phyloP scores from a whole-genome alignment of 2,113 vertebrate genomes.

The Caracal caracal region DNA sequence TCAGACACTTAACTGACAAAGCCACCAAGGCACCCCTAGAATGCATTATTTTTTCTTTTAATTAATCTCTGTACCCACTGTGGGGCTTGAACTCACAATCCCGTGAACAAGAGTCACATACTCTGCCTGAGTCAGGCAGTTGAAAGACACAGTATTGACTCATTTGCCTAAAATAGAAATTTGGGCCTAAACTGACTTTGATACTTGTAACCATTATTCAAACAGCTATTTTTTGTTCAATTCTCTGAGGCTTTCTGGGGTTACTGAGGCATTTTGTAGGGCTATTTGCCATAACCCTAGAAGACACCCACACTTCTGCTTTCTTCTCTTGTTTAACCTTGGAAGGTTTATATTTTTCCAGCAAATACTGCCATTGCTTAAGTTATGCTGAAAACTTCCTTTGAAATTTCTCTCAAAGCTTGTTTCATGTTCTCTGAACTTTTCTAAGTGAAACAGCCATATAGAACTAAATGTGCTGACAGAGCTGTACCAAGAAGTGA shows the following conservation, averaged over 20 bases:
- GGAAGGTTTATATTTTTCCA: background rate
- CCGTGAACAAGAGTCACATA: too few relatives aligned
- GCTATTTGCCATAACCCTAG: background rate
- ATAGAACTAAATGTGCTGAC: background rate
- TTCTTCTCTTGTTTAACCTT: background rate
- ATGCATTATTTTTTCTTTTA: too few relatives aligned
- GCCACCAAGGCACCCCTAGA: too few relatives aligned
- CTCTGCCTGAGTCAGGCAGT: too few relatives aligned
- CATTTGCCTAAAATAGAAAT: background rate
- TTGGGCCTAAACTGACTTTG: background rate
- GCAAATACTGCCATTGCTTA: background rate
- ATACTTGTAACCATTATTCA: constrained; percentile 21
- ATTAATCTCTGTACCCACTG: too few relatives aligned
- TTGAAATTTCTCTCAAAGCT: background rate
- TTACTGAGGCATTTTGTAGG: background rate
- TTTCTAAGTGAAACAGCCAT: background rate
- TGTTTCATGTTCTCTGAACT: background rate
- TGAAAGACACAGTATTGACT: background rate
- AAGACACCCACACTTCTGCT: background rate
- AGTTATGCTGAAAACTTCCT: background rate
- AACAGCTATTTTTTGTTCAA: background rate
- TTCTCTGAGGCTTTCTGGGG: background rate
- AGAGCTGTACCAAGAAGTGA: background rate
- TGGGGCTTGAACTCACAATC: too few relatives aligned
- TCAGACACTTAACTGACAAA: too few relatives aligned